phyloP scores from a whole-genome alignment of 1,140 invertebrate genomes.

The Formica exsecta region DNA sequence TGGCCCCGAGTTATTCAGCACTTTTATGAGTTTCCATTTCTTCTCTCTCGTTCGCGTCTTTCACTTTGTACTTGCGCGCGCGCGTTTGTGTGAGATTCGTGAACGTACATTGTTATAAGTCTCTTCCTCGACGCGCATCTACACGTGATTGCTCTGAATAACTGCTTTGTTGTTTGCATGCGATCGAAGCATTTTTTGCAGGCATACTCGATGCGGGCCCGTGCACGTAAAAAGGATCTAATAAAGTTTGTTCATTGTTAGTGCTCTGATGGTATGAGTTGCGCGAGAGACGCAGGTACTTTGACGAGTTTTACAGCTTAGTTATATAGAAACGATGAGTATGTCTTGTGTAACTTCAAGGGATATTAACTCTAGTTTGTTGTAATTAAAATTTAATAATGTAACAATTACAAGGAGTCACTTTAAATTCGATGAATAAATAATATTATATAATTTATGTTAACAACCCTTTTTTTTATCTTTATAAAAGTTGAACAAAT shows the following conservation, averaged over 20 bases:
- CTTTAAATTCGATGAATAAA: neutral
- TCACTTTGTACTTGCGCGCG: neutral
- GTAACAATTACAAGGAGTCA: neutral
- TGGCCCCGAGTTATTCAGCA: conserved; percentile 66
- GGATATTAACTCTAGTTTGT: conserved; percentile 30
- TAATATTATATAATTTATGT: neutral
- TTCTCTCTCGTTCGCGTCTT: conserved; percentile 29
- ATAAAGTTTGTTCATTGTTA: conserved; percentile 50
- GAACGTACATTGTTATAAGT: neutral
- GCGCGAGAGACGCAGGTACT: conserved; percentile 7
- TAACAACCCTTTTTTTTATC: neutral
- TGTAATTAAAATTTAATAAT: conserved; percentile 29
- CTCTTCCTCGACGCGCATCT: neutral
- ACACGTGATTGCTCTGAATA: conserved; percentile 45
- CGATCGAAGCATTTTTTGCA: conserved; percentile 45
- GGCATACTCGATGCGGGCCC: conserved; percentile 11
- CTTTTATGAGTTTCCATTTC: conserved; percentile 64
- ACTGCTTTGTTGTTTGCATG: conserved; percentile 39
- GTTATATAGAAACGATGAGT: conserved; percentile 8
- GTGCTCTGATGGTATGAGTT: conserved; percentile 31
- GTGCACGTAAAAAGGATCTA: conserved; percentile 50
- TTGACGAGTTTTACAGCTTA: conserved; percentile 35
- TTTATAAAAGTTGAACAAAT: neutral
- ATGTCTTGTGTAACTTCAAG: conserved; percentile 6
- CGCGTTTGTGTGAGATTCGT: neutral